A percentile compares a stretch with the other conserved stretches of the same genome.
These are phyloP conservation scores for Sardina pilchardus DNA, from an alignment of 2,113 vertebrate genomes.

Conservation along the genomic window DNA sequence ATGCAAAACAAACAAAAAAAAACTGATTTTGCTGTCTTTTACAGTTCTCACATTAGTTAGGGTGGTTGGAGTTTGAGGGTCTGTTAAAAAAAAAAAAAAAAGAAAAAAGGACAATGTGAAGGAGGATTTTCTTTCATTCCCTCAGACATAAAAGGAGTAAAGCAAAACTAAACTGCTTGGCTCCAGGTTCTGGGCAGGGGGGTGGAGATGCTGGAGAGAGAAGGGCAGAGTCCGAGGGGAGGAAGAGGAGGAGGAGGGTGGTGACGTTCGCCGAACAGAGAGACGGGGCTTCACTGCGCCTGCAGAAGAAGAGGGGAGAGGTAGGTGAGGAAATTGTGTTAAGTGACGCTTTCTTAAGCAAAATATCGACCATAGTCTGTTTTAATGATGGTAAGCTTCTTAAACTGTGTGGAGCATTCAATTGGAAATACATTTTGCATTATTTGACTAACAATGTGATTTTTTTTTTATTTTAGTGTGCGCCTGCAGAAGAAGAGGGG, in stretches of 20 bases:
- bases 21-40: slow-evolving; percentile 3
- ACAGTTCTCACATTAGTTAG: not conserved
- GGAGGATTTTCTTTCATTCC: not conserved
- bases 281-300: slow-evolving; percentile 64
- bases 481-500: too few relatives aligned
- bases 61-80: not conserved
- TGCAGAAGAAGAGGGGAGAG: slow-evolving; percentile 50
- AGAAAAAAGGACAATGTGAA: not conserved
- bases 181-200: not conserved
- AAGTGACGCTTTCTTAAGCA: too few relatives aligned
- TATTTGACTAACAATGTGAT: too few relatives aligned
- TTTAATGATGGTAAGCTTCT: too few relatives aligned
- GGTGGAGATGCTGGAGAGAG: not conserved
- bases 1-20: not conserved
- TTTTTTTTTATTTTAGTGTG: too few relatives aligned
- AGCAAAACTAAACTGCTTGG: not conserved
- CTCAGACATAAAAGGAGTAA: not conserved
- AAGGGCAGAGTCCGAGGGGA: slow-evolving; percentile 23
- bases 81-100: not conserved
- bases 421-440: too few relatives aligned
- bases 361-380: too few relatives aligned
- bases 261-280: not conserved
- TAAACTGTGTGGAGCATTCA: too few relatives aligned
- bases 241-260: not conserved
- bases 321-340: too few relatives aligned